Percentiles rank a stretch among this genome's conserved stretches.
These are phyloP conservation scores for Norana najaformis DNA, from an alignment of 2,888 invertebrate species.

Conservation along the genomic window DNA sequence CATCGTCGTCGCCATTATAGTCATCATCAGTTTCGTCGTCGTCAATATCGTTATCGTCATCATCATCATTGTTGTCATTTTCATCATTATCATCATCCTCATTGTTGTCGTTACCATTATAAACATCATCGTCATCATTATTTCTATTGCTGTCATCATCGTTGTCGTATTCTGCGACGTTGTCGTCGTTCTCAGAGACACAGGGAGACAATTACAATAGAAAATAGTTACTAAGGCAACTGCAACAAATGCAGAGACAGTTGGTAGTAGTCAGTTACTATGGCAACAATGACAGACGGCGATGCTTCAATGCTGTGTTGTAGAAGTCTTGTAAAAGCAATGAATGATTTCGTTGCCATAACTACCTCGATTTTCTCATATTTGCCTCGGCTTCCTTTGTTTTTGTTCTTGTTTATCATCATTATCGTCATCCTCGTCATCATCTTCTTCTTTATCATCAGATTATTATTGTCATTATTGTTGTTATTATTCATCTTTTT, in stretches of 20 bases:
- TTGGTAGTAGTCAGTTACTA: too few species aligned
- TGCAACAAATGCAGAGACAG: too few species aligned
- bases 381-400: background rate
- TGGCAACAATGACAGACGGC: too few species aligned
- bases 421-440: background rate
- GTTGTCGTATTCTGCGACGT: background rate
- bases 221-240: too few species aligned
- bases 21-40: slow-evolving; percentile 16
- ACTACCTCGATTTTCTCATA: background rate
- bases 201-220: background rate
- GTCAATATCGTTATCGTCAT: background rate
- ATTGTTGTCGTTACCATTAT: background rate
- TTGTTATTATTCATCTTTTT: slow-evolving; percentile 22
- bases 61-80: background rate
- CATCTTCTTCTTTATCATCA: background rate
- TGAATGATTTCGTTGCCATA: too few species aligned
- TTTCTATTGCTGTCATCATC: slow-evolving; percentile 25
- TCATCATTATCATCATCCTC: slow-evolving; percentile 28
- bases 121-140: slow-evolving; percentile 29
- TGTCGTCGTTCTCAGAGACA: background rate
- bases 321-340: too few species aligned
- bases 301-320: too few species aligned
- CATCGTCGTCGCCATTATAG: slow-evolving; percentile 24
- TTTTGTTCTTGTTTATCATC: background rate
- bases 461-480: too few species aligned